phyloP scores from a whole-genome alignment of 2,888 invertebrate genomes.

The Polydrusus pterygomalis region DNA sequence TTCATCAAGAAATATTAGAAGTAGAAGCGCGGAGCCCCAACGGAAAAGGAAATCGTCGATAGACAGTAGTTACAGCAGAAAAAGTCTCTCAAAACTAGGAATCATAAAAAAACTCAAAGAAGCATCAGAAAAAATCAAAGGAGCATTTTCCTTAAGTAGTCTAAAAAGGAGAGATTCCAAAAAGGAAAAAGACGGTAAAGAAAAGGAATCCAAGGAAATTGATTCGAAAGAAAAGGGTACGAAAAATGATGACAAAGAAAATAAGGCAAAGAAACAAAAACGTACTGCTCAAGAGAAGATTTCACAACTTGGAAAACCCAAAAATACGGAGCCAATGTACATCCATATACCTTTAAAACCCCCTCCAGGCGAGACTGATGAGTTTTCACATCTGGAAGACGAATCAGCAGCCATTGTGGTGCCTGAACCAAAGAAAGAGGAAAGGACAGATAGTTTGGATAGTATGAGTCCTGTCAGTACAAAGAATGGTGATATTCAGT shows the following conservation, averaged over 20 bases:
- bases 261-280: slow-evolving; percentile 51
- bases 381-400: slow-evolving; percentile 68
- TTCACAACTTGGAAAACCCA: slow-evolving; percentile 54
- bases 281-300: slow-evolving; percentile 37
- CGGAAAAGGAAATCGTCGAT: slow-evolving; percentile 63
- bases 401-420: slow-evolving; percentile 49
- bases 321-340: slow-evolving; percentile 64
- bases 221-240: slow-evolving; percentile 47
- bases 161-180: slow-evolving; percentile 52
- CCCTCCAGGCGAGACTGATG: slow-evolving; percentile 68
- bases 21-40: slow-evolving; percentile 67
- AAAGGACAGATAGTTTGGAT: slow-evolving; percentile 57
- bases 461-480: slow-evolving; percentile 54
- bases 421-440: slow-evolving; percentile 47
- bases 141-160: slow-evolving; percentile 59
- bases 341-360: slow-evolving; percentile 71
- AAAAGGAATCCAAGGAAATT: slow-evolving; percentile 46
- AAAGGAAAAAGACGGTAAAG: slow-evolving; percentile 46
- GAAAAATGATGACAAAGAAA: slow-evolving; percentile 45
- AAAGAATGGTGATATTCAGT: slow-evolving; percentile 64
- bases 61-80: slow-evolving; percentile 66
- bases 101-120: slow-evolving; percentile 66
- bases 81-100: slow-evolving; percentile 64
- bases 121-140: slow-evolving; percentile 67
- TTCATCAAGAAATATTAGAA: slow-evolving; percentile 55